A percentile compares a stretch with the other conserved stretches of the same genome.
phyloP scores from a whole-genome alignment of 2,113 vertebrate species.

The Gavialis gangeticus region DNA sequence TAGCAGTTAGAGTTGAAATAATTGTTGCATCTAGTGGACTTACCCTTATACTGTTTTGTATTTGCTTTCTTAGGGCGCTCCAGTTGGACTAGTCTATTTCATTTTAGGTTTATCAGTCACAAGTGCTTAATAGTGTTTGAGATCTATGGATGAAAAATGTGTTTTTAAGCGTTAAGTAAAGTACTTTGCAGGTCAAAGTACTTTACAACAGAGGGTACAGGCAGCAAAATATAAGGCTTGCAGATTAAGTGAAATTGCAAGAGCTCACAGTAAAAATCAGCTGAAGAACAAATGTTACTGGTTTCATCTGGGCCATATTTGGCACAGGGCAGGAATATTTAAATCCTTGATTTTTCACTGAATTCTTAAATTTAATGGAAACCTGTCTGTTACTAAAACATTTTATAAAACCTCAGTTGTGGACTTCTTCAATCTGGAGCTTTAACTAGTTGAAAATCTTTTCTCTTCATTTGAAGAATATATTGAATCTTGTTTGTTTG shows the following conservation, averaged over 20 bases:
- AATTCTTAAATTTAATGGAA: neutral
- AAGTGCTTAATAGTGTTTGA: neutral
- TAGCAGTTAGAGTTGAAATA: neutral
- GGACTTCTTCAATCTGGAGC: fast-evolving
- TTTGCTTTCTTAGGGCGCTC: neutral
- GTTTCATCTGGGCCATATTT: too few species aligned
- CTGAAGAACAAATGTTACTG: neutral
- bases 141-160: neutral
- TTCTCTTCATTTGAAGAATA: neutral
- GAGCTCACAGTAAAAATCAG: neutral
- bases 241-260: neutral
- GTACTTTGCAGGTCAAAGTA: neutral
- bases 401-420: neutral
- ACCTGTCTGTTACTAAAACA: fast-evolving
- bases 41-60: neutral
- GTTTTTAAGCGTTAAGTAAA: neutral
- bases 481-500: fast-evolving
- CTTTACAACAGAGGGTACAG: neutral
- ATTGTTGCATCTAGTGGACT: neutral
- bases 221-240: neutral
- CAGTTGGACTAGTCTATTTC: neutral
- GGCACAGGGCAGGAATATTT: neutral
- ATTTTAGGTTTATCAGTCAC: neutral
- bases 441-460: neutral
- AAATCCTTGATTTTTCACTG: neutral